phyloP scores from a whole-genome alignment of 2,113 vertebrate species.

The Engraulis encrasicolus region DNA sequence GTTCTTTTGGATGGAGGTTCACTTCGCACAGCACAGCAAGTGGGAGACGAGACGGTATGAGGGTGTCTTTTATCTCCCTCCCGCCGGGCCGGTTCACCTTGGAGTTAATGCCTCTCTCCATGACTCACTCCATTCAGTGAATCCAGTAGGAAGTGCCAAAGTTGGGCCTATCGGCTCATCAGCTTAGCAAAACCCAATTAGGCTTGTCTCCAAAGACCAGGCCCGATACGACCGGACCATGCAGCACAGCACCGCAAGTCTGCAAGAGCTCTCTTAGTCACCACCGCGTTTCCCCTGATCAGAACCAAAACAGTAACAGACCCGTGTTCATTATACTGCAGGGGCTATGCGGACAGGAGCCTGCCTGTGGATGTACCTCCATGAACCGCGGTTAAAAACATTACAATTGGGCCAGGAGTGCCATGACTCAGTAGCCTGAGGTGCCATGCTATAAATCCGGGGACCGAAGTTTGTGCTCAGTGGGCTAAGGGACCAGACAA shows the following conservation, averaged over 20 bases:
- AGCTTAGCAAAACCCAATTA: slow-evolving; percentile 19
- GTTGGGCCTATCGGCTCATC: background rate
- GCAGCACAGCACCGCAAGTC: too few relatives aligned
- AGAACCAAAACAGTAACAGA: background rate
- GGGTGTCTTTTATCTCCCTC: background rate
- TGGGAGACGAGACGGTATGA: too few relatives aligned
- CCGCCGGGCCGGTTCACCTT: background rate
- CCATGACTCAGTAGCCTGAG: too few relatives aligned
- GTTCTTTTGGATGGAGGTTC: background rate
- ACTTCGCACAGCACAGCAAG: background rate
- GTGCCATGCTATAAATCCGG: too few relatives aligned
- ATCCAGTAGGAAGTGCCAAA: background rate
- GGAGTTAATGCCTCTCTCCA: background rate
- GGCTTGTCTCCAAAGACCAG: background rate
- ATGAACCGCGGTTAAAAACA: too few relatives aligned
- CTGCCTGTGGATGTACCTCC: too few relatives aligned
- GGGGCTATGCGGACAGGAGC: too few relatives aligned
- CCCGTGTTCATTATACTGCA: too few relatives aligned
- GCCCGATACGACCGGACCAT: too few relatives aligned
- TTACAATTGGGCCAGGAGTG: too few relatives aligned
- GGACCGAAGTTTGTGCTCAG: too few relatives aligned
- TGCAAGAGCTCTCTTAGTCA: background rate
- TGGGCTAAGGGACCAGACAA: too few relatives aligned
- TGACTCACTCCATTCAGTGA: background rate
- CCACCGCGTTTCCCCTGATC: background rate